Percentiles rank a stretch among this genome's conserved stretches.
These are phyloP conservation scores for Lasioglossum baleicum DNA, from an alignment of 1,140 invertebrate species.

Conservation along the genomic window DNA sequence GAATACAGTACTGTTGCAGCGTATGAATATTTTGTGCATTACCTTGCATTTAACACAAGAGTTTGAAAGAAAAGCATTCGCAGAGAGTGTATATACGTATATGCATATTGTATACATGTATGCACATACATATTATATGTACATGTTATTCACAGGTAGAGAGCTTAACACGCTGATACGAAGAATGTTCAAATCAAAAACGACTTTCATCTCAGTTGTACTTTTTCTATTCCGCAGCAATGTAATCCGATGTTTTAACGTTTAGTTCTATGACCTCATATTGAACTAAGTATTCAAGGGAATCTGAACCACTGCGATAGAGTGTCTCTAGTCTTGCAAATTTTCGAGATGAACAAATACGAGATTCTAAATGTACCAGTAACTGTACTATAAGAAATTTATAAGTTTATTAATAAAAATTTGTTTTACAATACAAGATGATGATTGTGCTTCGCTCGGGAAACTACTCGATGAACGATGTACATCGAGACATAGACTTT, in stretches of 20 bases:
- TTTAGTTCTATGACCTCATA: neutral
- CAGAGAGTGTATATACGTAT: neutral
- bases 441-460: constrained; percentile 1
- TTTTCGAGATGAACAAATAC: constrained; percentile 3
- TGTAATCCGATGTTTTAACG: neutral
- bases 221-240: constrained; percentile 6
- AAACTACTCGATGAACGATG: neutral
- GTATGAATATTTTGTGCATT: constrained; percentile 10
- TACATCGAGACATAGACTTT: neutral
- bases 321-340: constrained; percentile 40
- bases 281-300: constrained; percentile 15
- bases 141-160: neutral
- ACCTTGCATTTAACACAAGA: constrained; percentile 27
- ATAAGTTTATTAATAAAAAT: constrained; percentile 28
- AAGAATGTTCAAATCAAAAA: constrained; percentile 8
- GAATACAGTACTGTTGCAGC: neutral
- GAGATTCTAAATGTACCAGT: constrained; percentile 21
- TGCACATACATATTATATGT: neutral
- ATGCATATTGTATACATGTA: too few relatives aligned
- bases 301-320: neutral
- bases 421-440: neutral
- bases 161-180: neutral
- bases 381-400: constrained; percentile 19
- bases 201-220: constrained; percentile 4
- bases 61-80: neutral